A percentile compares a stretch with the other conserved stretches of the same genome.
These are phyloP conservation scores for Fregata magnificens DNA, from an alignment of 2,113 vertebrate genomes.

Conservation along the genomic window DNA sequence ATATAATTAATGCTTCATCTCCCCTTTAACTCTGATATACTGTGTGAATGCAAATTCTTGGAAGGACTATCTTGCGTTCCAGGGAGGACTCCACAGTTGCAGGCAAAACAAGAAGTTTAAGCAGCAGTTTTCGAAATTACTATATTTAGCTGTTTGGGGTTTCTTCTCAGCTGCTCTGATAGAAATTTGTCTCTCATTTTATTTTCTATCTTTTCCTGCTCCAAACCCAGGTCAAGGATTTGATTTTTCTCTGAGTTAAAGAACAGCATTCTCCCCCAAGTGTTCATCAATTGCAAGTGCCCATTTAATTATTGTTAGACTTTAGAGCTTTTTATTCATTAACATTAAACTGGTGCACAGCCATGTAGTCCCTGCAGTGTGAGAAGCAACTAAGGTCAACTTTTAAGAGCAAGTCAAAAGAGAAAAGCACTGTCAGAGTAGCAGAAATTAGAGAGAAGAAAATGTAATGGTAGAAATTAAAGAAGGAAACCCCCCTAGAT, in stretches of 20 bases:
- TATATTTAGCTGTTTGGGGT: fast-evolving
- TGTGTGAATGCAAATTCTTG: background rate
- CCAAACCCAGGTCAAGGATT: background rate
- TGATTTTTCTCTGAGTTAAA: background rate
- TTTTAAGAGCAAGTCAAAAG: background rate
- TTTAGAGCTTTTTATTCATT: background rate
- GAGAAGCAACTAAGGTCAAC: background rate
- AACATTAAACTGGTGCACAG: background rate
- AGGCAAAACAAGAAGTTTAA: background rate
- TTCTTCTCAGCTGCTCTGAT: background rate
- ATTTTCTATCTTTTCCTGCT: background rate
- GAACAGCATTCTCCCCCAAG: background rate
- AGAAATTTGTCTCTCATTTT: background rate
- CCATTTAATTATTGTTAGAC: background rate
- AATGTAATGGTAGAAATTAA: background rate
- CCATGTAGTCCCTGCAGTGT: background rate
- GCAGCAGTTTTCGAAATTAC: background rate
- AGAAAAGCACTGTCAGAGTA: background rate
- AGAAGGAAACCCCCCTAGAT: background rate
- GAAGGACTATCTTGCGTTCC: background rate
- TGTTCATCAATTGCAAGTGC: background rate
- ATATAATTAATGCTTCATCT: background rate
- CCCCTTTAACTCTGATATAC: background rate
- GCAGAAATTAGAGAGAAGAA: background rate
- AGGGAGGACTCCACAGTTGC: background rate